A percentile compares a stretch with the other conserved stretches of the same genome.
Conservation (phyloP, 2,888 invertebrate species). For the Campoplex capitator region DNA sequence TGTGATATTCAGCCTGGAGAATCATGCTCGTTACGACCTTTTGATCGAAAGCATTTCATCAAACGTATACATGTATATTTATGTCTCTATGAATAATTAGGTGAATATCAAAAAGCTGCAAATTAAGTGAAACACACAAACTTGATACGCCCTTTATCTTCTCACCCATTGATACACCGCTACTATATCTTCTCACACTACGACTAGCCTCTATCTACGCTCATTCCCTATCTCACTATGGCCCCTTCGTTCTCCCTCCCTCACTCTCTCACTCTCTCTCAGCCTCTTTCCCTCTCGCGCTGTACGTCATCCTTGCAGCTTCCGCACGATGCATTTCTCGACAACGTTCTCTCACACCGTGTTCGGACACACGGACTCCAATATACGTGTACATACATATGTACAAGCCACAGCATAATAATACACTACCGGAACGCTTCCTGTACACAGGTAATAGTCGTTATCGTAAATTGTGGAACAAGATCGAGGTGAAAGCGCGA, state of each 20-base stretch:
- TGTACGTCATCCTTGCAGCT: constrained; percentile 56
- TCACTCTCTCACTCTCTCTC: background rate
- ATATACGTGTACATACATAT: background rate
- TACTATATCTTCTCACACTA: constrained; percentile 24
- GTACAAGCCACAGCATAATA: constrained; percentile 51
- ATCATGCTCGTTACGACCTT: constrained; percentile 22
- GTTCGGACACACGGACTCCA: constrained; percentile 29
- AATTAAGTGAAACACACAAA: background rate
- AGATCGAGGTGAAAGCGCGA: constrained; percentile 55
- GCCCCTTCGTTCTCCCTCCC: constrained; percentile 10
- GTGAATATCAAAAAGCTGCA: constrained; percentile 2
- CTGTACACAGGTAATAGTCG: constrained; percentile 56
- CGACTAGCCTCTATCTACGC: constrained; percentile 24
- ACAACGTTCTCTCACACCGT: constrained; percentile 60
- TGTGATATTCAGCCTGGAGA: background rate
- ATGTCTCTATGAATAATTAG: constrained; percentile 8
- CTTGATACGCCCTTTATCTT: constrained; percentile 8
- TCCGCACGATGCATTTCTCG: constrained; percentile 71
- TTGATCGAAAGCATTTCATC: background rate
- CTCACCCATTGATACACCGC: background rate
- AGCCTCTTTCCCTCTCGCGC: constrained; percentile 35
- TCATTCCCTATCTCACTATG: constrained; percentile 4
- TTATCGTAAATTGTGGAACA: constrained; percentile 60
- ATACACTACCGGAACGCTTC: constrained; percentile 45
- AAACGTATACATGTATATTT: background rate